phyloP scores from a whole-genome alignment of 2,888 invertebrate species.

The Lasioglossum oenotherae region DNA sequence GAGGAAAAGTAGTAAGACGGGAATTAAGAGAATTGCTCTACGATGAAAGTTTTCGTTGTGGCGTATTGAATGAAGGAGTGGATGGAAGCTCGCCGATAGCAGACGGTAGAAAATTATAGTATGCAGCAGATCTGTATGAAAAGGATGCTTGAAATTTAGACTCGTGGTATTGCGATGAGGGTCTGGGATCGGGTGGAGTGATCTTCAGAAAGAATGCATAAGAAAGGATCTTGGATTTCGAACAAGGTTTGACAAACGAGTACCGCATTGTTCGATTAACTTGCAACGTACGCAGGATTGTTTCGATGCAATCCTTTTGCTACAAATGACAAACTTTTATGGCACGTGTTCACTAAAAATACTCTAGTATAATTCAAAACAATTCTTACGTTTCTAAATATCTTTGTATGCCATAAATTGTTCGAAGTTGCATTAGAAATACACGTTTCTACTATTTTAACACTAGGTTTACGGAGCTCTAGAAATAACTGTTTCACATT shows the following conservation, averaged over 20 bases:
- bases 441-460: too few relatives aligned
- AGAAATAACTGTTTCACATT: too few relatives aligned
- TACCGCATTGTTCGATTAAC: neutral
- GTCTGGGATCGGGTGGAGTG: neutral
- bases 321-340: too few relatives aligned
- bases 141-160: slow-evolving; percentile 10
- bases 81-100: neutral
- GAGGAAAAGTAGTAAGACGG: neutral
- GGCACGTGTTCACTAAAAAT: too few relatives aligned
- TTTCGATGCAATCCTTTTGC: neutral
- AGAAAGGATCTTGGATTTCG: neutral
- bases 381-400: too few relatives aligned
- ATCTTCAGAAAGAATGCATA: neutral
- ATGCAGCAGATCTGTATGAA: neutral
- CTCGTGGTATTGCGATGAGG: neutral
- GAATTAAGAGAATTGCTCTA: neutral
- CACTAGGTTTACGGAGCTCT: too few relatives aligned
- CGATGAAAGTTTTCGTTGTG: neutral
- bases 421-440: too few relatives aligned
- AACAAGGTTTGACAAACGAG: neutral
- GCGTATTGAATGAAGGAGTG: neutral
- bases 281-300: neutral
- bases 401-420: too few relatives aligned
- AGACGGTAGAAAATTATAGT: slow-evolving; percentile 2
- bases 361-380: too few relatives aligned